Evolutionary conservation across 2,797 vertebrate species (phyloP).

Genomic region (Helarctos malayanus): DNA sequence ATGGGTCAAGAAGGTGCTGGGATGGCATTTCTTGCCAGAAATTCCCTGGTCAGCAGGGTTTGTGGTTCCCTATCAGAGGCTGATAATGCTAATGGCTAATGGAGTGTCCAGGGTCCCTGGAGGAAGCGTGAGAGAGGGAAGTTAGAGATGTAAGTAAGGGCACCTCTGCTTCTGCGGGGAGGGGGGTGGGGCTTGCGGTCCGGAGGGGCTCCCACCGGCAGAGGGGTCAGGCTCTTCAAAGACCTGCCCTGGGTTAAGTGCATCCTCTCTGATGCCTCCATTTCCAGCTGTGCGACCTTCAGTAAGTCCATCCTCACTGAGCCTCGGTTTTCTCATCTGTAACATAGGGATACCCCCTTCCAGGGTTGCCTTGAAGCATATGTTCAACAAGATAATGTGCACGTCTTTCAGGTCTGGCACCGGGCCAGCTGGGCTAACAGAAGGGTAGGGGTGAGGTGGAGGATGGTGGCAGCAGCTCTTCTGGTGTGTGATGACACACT

Average conservation of each 20-base stretch:
- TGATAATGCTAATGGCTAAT: not conserved
- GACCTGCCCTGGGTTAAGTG: not conserved
- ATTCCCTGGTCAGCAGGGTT: not conserved
- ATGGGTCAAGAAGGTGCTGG: not conserved
- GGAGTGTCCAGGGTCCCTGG: not conserved
- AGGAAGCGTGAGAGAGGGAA: not conserved
- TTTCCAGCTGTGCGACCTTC: not conserved
- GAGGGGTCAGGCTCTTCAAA: not conserved
- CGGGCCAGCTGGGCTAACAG: fast-evolving
- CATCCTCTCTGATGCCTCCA: not conserved
- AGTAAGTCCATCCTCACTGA: not conserved
- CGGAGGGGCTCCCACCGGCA: not conserved
- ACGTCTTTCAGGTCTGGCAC: not conserved
- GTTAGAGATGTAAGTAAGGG: not conserved
- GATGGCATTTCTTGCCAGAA: conserved; percentile 48
- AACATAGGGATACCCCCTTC: not conserved
- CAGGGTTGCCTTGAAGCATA: not conserved
- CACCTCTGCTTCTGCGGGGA: too few relatives aligned
- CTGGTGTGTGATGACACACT: not conserved
- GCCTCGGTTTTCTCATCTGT: not conserved
- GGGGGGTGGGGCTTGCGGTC: fast-evolving
- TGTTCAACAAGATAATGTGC: fast-evolving
- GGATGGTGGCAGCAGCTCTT: not conserved
- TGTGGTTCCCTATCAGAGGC: not conserved
- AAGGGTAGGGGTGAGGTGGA: not conserved